Base-by-base conservation (phyloP, 1,140 invertebrate genomes). In the Papilio helenus region DNA sequence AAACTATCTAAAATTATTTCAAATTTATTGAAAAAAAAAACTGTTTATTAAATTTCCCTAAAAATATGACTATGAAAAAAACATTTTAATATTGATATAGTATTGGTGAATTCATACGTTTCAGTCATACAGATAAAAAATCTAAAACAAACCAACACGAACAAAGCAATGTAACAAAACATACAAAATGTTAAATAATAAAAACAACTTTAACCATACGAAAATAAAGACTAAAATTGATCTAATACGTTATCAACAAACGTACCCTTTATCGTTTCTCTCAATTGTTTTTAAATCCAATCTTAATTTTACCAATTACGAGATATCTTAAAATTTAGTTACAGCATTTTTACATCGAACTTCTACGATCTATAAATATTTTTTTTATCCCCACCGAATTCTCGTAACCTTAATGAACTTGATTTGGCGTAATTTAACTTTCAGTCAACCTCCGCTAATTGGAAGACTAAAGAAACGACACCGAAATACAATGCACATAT, bases 381-480 rank as follows among this genome's bases (percentile, higher is more conserved):
- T 82, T n/a, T 79, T 83, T 83, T 29, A 65, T 68, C 34, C 14
- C 26, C 61, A 68, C 14, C 86, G 84, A 81, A 86, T 87, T 77
- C 80, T 77, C 82, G 80, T 88, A 84, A 88, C 79, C 83, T 85
- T 91, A 90, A 86, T 88, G 86, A 91, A 89, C 88, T 84, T 81
- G 80, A 82, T 89, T 90, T 90, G 89, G 89, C 89, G 87, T 84
- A 81, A 77, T 77, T 79, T 79, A 80, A 85, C 80, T 81, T 84
- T 90, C 88, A 92, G 90, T 90, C 90, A 88, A 91, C 89, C 90
- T 89, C 85, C 90, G 58, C 83, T 77, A 79, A 76, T 85, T 91
- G 92, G 92, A 93, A 93, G 92, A 93, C 92, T 89, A 88, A 92
- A 86, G 84, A 81, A 90, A 89, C 23, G 9, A 74, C 72, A 46